Conservation (phyloP, 2,888 invertebrate species). For the Rhagium mordax region DNA sequence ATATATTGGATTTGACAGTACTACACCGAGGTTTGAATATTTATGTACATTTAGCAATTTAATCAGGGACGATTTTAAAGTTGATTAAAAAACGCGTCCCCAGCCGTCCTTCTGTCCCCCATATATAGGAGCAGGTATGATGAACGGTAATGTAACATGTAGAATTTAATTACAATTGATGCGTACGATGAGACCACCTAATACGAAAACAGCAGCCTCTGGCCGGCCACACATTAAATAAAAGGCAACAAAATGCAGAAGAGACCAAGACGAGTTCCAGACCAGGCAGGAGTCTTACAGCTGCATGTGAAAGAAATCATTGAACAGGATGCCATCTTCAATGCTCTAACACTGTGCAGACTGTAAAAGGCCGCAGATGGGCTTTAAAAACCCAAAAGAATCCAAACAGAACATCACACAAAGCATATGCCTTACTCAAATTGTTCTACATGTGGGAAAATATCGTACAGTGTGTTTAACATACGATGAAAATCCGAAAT, state of each 20-base stretch:
- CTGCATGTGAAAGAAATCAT: conserved; percentile 60
- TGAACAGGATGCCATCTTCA: conserved; percentile 59
- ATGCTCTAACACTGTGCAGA: conserved; percentile 60
- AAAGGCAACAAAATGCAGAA: conserved; percentile 30
- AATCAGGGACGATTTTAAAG: background rate
- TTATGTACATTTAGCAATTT: background rate
- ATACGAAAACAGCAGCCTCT: conserved; percentile 35
- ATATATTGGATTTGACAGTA: background rate
- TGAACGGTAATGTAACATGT: too few species aligned
- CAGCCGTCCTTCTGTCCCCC: conserved; percentile 1
- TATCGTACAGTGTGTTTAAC: conserved; percentile 11
- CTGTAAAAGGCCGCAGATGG: conserved; percentile 54
- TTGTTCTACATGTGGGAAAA: conserved; percentile 44
- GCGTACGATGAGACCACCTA: conserved; percentile 44
- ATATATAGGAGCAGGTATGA: conserved; percentile 23
- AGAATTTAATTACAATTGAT: conserved; percentile 50
- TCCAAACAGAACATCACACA: conserved; percentile 49
- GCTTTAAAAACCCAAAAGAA: conserved; percentile 53
- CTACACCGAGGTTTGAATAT: background rate
- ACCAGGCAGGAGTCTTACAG: conserved; percentile 46
- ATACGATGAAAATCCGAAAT: background rate
- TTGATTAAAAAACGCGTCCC: background rate
- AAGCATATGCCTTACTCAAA: conserved; percentile 41
- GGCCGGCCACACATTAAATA: conserved; percentile 41
- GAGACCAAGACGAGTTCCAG: conserved; percentile 52